Base-by-base conservation (phyloP, 2,797 vertebrate species). In the Perodicticus potto region DNA sequence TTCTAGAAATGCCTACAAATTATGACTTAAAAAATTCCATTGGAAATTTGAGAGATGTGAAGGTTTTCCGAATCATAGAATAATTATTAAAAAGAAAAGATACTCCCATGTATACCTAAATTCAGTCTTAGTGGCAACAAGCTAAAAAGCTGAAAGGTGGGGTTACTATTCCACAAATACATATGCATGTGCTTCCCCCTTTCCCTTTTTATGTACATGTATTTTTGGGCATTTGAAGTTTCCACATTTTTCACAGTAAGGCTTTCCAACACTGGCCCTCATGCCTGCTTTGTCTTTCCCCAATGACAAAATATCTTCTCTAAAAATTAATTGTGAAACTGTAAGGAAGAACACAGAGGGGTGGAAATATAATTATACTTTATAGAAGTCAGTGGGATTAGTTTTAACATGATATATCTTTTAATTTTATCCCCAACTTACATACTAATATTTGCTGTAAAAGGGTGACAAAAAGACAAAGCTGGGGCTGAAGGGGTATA, bases 1-100 rank as follows among this genome's bases (percentile, higher is more conserved):
- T 82, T 95, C 78, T 29, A 95, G 40, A 94, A 96, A 92, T 81
- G 61, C 74, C 77, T 85, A 70, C 13, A 91, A 95, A 16, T n/a
- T 93, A 86, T 73, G 5, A 86, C 37, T 86, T 81, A 69, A 91
- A 93, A 77, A 86, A 37, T 67, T 74, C n/a, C 34, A 86, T 0
- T 92, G 43, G 76, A 93, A 92, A 84, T 78, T 25, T 89, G 61
- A 82, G 55, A 92, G 67, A 76, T 72, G 8, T 29, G 29, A 83
- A 78, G 5, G 43, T 93, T 94, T 93, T 89, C 86, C n/a, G 34
- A 87, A 88, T 92, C 2, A 78, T 17, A 81, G 61, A 34, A 89
- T 63, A 77, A 84, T 45, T 73, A 85, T 89, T 67, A 20, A 34
- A 88, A 76, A 37, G 27, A 74, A 37, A 34, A 74, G 17, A 76